Evolutionary conservation across 2,797 vertebrate genomes (phyloP), one percentile per base, ranked within the genome.

Genomic region (Lithobates sylvaticus): DNA sequence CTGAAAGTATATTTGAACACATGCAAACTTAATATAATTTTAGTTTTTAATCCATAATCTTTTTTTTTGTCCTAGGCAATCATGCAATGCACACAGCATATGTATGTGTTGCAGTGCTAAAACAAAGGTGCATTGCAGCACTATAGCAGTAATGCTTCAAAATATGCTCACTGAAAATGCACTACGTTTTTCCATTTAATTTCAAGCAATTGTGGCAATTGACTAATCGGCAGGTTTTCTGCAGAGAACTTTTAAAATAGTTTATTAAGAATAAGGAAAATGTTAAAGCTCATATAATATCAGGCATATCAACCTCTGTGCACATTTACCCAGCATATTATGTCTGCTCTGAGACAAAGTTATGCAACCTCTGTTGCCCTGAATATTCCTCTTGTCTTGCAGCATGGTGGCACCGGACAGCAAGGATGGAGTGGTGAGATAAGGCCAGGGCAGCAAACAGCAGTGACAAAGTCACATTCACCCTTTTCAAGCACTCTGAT

Each of bases 391-490:
- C 54, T 74, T 78, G 76, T 69, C 76, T 61, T 79, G 58, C n/a
- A 54, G 42, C 1, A 13, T 23, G 21, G 26, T 78, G 86, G 86
- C 81, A 64, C 80, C 75, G 67, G 67, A 77, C 69, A 73, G 81
- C 80, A 81, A 79, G 86, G 81, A 79, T 70, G 27, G 13, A 68
- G 29, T 1, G 8, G 7, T n/a, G 13, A 83, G 85, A 86, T 86
- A 82, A 86, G 68, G 34, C 26, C 54, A 68, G 85, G 80, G 78
- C 85, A 83, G 75, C 85, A 83, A 86, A 83, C 85, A 78, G 36
- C 44, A 32, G 76, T 86, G 85, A 78, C 85, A 83, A 82, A 73
- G 80, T 75, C 68, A 67, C 76, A 47, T 27, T 68, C 75, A 47
- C 75, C 42, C 44, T 78, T 36, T 23, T 54, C 27, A 68, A 32